phyloP scores from a whole-genome alignment of 2,888 invertebrate genomes.

The Incurvaria masculella region DNA sequence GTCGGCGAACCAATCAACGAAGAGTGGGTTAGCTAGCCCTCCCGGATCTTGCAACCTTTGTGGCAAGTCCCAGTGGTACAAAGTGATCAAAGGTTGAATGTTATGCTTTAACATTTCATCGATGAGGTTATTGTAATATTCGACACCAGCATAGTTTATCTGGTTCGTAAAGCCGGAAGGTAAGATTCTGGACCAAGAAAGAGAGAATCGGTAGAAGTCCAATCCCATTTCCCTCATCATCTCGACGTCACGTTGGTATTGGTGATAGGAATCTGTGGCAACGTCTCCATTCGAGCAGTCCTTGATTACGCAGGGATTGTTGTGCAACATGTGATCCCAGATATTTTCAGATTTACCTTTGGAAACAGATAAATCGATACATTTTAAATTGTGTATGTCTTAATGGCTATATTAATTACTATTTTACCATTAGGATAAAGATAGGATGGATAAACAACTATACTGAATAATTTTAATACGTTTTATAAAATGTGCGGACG shows the following conservation, averaged over 20 bases:
- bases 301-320: constrained; percentile 37
- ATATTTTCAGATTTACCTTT: constrained; percentile 55
- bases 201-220: constrained; percentile 51
- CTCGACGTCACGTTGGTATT: constrained; percentile 55
- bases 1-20: constrained; percentile 44
- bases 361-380: no score
- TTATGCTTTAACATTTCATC: constrained; percentile 50
- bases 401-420: no score
- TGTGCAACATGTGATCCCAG: constrained; percentile 61
- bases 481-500: no score
- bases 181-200: constrained; percentile 61
- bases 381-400: no score
- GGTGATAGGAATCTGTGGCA: constrained; percentile 58
- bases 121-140: constrained; percentile 63
- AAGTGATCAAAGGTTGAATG: constrained; percentile 57
- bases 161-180: constrained; percentile 50
- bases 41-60: constrained; percentile 52
- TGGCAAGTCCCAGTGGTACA: constrained; percentile 61
- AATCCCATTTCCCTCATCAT: constrained; percentile 41
- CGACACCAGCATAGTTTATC: constrained; percentile 59
- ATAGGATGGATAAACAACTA: no score
- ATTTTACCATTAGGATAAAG: no score
- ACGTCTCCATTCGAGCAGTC: constrained; percentile 57
- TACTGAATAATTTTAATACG: no score
- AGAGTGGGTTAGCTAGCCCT: constrained; percentile 41